Percentiles rank a stretch among this genome's conserved stretches.
Evolutionary conservation across 2,113 vertebrate genomes (phyloP).

Genomic region (Centropus bengalensis): DNA sequence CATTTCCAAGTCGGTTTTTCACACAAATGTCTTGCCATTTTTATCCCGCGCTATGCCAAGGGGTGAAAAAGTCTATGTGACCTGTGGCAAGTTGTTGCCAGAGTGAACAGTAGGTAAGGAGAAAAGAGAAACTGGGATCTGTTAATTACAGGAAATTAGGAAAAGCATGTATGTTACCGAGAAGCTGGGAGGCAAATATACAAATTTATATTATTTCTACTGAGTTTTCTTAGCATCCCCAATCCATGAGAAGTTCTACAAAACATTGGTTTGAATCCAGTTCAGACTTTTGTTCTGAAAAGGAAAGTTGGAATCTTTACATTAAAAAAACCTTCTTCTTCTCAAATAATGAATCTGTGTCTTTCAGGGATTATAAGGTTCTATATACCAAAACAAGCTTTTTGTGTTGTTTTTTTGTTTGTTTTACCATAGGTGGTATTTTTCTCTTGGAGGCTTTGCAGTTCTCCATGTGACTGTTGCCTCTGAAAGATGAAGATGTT

Average conservation of each 20-base stretch:
- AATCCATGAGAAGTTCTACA: background rate
- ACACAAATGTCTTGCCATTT: no score
- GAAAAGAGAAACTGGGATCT: background rate
- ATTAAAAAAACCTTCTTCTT: background rate
- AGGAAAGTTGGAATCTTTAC: background rate
- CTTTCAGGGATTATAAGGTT: background rate
- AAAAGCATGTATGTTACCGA: background rate
- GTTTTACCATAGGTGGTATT: background rate
- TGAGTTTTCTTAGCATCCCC: background rate
- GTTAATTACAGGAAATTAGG: background rate
- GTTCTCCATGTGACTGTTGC: background rate
- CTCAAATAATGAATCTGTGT: background rate
- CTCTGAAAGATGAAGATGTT: slow-evolving; percentile 31
- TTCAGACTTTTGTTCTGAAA: background rate
- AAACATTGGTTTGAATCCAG: background rate
- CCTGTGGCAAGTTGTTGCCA: background rate
- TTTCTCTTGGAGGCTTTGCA: background rate
- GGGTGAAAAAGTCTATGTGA: background rate
- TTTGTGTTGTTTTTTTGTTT: background rate
- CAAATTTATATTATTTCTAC: background rate
- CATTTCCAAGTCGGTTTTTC: background rate
- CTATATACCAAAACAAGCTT: background rate
- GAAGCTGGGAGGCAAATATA: background rate
- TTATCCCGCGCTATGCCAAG: background rate
- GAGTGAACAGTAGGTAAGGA: background rate